phyloP scores from a whole-genome alignment of 2,888 invertebrate species.

The Parnassius orleans region DNA sequence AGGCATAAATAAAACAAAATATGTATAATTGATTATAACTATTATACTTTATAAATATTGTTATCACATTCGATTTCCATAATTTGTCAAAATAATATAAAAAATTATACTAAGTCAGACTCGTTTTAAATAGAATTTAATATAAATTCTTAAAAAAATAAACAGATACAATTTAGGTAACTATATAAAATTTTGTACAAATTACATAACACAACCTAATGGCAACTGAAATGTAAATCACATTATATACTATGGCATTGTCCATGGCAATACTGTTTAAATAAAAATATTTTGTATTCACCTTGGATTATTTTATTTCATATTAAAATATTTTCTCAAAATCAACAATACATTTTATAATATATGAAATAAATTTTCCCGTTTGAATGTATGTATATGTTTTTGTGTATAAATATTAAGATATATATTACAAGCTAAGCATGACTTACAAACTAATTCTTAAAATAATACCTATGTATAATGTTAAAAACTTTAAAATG shows the following conservation, averaged over 20 bases:
- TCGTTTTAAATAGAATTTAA: constrained; percentile 67
- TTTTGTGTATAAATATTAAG: constrained; percentile 14
- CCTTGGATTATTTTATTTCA: not conserved
- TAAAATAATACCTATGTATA: constrained; percentile 13
- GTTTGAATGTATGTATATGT: not conserved
- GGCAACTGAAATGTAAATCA: constrained; percentile 59
- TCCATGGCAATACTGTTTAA: constrained; percentile 44
- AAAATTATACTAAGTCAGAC: constrained; percentile 70
- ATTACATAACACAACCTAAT: constrained; percentile 69
- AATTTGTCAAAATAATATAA: constrained; percentile 63
- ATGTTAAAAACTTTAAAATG: constrained; percentile 19
- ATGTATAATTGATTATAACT: constrained; percentile 29
- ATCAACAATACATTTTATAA: not conserved
- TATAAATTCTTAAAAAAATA: constrained; percentile 69
- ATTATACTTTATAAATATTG: constrained; percentile 61
- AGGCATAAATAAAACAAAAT: constrained; percentile 27
- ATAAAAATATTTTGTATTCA: not conserved
- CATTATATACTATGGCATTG: constrained; percentile 60
- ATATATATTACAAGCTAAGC: constrained; percentile 3
- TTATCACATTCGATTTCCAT: constrained; percentile 72
- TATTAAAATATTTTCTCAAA: not conserved
- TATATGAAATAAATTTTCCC: not conserved
- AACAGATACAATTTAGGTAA: constrained; percentile 69
- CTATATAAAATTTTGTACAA: constrained; percentile 70
- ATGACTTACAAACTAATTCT: constrained; percentile 2